A percentile compares a stretch with the other conserved stretches of the same genome.
Evolutionary conservation across 2,113 vertebrate genomes (phyloP).

Genomic region (Callocephalon fimbriatum): DNA sequence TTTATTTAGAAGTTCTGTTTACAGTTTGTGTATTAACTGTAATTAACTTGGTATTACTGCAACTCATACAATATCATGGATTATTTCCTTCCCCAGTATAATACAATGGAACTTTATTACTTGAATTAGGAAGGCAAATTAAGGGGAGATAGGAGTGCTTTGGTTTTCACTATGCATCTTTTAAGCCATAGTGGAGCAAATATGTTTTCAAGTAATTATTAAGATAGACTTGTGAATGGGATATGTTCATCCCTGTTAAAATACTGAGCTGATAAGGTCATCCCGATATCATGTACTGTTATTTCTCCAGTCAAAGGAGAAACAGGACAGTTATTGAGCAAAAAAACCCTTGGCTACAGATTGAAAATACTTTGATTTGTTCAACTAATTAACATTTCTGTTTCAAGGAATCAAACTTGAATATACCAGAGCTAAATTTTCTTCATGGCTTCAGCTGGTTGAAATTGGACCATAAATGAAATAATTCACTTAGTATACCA

Average conservation of each 20-base stretch:
- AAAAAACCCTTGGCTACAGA: neutral
- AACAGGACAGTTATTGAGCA: neutral
- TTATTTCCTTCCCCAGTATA: neutral
- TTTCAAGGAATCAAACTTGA: constrained; percentile 35
- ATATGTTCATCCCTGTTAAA: neutral
- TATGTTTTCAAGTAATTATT: neutral
- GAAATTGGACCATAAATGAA: constrained; percentile 31
- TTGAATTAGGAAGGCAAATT: neutral
- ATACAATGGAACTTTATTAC: neutral
- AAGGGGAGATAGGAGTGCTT: neutral
- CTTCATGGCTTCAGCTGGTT: constrained; percentile 28
- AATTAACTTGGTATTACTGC: neutral
- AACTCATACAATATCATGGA: neutral
- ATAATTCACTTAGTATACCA: neutral
- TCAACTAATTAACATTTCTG: constrained; percentile 45
- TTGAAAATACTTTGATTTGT: neutral
- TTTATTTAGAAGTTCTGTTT: neutral
- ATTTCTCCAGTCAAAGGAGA: neutral
- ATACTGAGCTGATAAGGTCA: neutral
- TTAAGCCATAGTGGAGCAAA: neutral
- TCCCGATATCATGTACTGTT: neutral
- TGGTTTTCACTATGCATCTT: neutral
- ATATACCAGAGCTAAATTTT: constrained; percentile 10
- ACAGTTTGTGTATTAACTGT: neutral
- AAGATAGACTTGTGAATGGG: neutral